These are phyloP conservation scores for Hyla sarda DNA, from an alignment of 2,113 vertebrate genomes.

Conservation along the genomic window DNA sequence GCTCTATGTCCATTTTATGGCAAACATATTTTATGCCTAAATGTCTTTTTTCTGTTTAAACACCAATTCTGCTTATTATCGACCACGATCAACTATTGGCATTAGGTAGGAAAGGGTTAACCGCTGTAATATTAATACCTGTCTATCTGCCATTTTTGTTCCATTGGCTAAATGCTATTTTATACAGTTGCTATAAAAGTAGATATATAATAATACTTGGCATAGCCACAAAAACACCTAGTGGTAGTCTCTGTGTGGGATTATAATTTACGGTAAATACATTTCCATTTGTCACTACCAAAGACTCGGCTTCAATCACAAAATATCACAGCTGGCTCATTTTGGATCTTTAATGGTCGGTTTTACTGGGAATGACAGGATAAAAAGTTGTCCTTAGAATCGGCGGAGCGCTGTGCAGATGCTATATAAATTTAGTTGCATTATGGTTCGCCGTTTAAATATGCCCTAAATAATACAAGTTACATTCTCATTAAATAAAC, in stretches of 20 bases:
- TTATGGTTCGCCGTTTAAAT: slow-evolving; percentile 55
- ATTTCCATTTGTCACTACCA: slow-evolving; percentile 50
- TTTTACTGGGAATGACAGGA: slow-evolving; percentile 55
- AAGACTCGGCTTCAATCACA: slow-evolving; percentile 48
- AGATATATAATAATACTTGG: slow-evolving; percentile 22
- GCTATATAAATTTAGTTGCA: slow-evolving; percentile 55
- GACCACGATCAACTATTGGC: too few species aligned
- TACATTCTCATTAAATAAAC: slow-evolving; percentile 58
- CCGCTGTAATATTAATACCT: background rate
- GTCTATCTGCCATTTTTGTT: background rate
- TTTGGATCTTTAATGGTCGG: slow-evolving; percentile 57
- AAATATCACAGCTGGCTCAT: slow-evolving; percentile 55
- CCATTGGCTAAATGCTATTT: slow-evolving; percentile 12
- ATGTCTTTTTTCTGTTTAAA: too few species aligned
- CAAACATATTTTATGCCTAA: too few species aligned
- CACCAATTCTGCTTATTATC: too few species aligned
- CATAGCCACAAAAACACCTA: slow-evolving; percentile 45
- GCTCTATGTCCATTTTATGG: too few species aligned
- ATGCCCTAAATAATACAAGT: slow-evolving; percentile 59
- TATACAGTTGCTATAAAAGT: slow-evolving; percentile 17
- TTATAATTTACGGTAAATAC: slow-evolving; percentile 52
- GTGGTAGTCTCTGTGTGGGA: slow-evolving; percentile 33
- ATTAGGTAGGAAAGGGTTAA: background rate
- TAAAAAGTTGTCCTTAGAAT: slow-evolving; percentile 49
- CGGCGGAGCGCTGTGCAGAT: slow-evolving; percentile 49